A percentile compares a stretch with the other conserved stretches of the same genome.
Evolutionary conservation across 2,888 invertebrate species (phyloP).

Genomic region (Nebria brevicollis): DNA sequence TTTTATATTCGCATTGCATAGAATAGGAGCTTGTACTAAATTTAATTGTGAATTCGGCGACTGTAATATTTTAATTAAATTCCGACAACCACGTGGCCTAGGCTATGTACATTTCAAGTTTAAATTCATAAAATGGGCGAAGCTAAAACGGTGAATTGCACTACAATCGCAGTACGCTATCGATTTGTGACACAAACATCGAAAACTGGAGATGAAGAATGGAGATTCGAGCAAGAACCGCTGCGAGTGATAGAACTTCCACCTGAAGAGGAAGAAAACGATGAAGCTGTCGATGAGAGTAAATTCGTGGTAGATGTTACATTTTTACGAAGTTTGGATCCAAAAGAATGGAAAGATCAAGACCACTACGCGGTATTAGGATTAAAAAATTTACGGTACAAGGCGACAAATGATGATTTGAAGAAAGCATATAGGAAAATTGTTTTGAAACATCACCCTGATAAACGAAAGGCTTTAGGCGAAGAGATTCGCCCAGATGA

Average conservation of each 20-base stretch:
- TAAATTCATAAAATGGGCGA: conserved; percentile 56
- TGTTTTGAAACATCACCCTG: conserved; percentile 96
- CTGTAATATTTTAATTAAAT: neutral
- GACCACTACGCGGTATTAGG: conserved; percentile 98
- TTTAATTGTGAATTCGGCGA: neutral
- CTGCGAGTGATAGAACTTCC: conserved; percentile 56
- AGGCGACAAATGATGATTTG: conserved; percentile 92
- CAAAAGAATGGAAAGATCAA: conserved; percentile 97
- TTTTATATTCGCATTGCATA: neutral
- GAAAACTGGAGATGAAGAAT: conserved; percentile 55
- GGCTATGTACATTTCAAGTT: conserved; percentile 50
- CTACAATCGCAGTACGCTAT: conserved; percentile 59
- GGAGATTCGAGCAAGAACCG: conserved; percentile 58
- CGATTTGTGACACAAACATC: conserved; percentile 57
- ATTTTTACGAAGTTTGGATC: conserved; percentile 88
- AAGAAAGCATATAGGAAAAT: conserved; percentile 92
- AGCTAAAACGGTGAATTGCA: conserved; percentile 57
- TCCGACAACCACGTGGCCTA: conserved; percentile 41
- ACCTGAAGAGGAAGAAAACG: conserved; percentile 47
- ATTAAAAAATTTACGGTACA: conserved; percentile 81
- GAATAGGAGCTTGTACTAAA: neutral
- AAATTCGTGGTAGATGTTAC: conserved; percentile 79
- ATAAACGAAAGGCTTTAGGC: conserved; percentile 92
- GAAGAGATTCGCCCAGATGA: conserved; percentile 89
- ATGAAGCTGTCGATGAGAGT: conserved; percentile 55